Percentiles rank a stretch among this genome's conserved stretches.
Conservation (phyloP, 2,888 invertebrate genomes). For the Lithophane socia region DNA sequence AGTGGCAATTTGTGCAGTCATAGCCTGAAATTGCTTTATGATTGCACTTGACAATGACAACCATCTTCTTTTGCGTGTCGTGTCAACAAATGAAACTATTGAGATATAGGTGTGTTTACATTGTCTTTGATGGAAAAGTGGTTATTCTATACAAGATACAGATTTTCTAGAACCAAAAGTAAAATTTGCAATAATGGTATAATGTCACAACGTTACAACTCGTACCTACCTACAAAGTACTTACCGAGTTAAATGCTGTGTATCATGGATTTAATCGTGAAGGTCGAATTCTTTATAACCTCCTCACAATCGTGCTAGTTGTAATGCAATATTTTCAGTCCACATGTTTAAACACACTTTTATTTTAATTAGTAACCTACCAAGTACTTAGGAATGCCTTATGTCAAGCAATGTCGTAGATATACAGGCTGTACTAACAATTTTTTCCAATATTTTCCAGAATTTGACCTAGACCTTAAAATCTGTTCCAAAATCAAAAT, state of each 20-base stretch:
- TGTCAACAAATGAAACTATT: neutral
- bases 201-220: constrained; percentile 26
- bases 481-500: constrained; percentile 21
- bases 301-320: constrained; percentile 49
- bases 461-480: constrained; percentile 15
- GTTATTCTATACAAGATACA: neutral
- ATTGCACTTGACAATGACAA: constrained; percentile 46
- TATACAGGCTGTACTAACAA: neutral
- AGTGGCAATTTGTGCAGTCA: constrained; percentile 34
- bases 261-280: constrained; percentile 62
- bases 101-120: neutral
- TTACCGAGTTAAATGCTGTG: constrained; percentile 29
- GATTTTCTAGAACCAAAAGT: constrained; percentile 5
- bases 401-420: constrained; percentile 11
- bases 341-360: constrained; percentile 44
- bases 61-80: constrained; percentile 17
- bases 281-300: constrained; percentile 69
- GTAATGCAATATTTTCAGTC: constrained; percentile 54
- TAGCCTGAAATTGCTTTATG: constrained; percentile 50
- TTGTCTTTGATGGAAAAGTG: neutral
- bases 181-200: constrained; percentile 17
- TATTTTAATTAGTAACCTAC: constrained; percentile 32
- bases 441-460: neutral
- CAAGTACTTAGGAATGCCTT: neutral
- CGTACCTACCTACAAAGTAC: constrained; percentile 15